Conservation (phyloP, 1,140 invertebrate genomes). For the Atta colombica region DNA sequence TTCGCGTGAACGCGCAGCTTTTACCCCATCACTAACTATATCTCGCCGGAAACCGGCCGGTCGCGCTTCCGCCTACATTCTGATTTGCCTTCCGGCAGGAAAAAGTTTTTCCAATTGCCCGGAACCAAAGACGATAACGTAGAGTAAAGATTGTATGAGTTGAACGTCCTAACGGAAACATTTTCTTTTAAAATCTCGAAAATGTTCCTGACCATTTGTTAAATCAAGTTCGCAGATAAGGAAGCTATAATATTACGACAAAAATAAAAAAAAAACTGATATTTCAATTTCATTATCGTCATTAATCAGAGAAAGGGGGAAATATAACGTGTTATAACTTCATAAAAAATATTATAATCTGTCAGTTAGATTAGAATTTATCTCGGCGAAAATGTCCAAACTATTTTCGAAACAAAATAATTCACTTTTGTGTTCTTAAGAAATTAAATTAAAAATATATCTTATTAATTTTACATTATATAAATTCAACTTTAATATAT, state of each 20-base stretch:
- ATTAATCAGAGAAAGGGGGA: neutral
- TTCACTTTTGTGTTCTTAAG: neutral
- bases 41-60: slow-evolving; percentile 30
- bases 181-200: slow-evolving; percentile 8
- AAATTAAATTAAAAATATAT: neutral
- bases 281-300: slow-evolving; percentile 16
- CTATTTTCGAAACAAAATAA: neutral
- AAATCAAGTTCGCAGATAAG: slow-evolving; percentile 13
- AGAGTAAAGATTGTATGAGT: neutral
- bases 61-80: neutral
- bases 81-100: slow-evolving; percentile 42
- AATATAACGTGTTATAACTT: neutral
- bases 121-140: neutral
- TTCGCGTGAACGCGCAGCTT: slow-evolving; percentile 6
- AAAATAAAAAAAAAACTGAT: neutral
- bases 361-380: slow-evolving; percentile 12
- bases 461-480: neutral
- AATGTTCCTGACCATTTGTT: slow-evolving; percentile 14
- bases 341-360: slow-evolving; percentile 15
- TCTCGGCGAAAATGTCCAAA: neutral
- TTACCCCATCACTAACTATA: slow-evolving; percentile 21
- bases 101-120: slow-evolving; percentile 51
- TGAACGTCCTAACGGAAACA: slow-evolving; percentile 7
- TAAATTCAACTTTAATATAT: neutral
- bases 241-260: neutral